A percentile compares a stretch with the other conserved stretches of the same genome.
phyloP scores from a whole-genome alignment of 2,888 invertebrate species.

The Heliconius cydno region DNA sequence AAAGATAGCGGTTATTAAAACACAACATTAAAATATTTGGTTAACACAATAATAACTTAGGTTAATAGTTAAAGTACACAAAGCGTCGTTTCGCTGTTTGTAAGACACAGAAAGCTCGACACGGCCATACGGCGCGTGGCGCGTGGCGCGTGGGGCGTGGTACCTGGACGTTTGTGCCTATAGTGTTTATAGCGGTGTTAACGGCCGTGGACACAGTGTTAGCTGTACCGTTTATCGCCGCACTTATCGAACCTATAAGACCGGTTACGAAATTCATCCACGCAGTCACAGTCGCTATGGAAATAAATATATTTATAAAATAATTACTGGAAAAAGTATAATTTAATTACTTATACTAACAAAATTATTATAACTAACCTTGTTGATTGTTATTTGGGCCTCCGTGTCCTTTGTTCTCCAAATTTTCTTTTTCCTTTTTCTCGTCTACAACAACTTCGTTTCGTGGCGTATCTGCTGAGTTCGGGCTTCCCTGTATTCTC shows the following conservation, averaged over 20 bases:
- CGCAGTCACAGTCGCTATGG: slow-evolving; percentile 66
- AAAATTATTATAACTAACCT: slow-evolving; percentile 35
- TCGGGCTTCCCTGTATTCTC: slow-evolving; percentile 57
- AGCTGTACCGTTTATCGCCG: slow-evolving; percentile 66
- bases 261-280: slow-evolving; percentile 70
- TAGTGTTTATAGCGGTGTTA: slow-evolving; percentile 71
- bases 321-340: background rate
- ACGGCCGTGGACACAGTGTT: slow-evolving; percentile 63
- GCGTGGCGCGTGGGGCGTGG: slow-evolving; percentile 54
- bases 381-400: slow-evolving; percentile 24
- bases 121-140: slow-evolving; percentile 26
- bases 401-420: slow-evolving; percentile 50
- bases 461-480: slow-evolving; percentile 60
- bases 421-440: slow-evolving; percentile 46
- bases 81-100: slow-evolving; percentile 8
- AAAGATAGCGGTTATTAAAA: background rate
- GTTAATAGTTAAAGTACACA: background rate
- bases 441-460: slow-evolving; percentile 48
- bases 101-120: slow-evolving; percentile 22
- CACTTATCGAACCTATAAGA: slow-evolving; percentile 71
- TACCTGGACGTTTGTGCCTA: slow-evolving; percentile 77
- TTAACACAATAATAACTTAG: background rate
- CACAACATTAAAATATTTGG: background rate
- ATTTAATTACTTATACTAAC: background rate
- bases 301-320: slow-evolving; percentile 41